A percentile compares a stretch with the other conserved stretches of the same genome.
These are phyloP conservation scores for Solea solea DNA, from an alignment of 2,113 vertebrate genomes.

Conservation along the genomic window DNA sequence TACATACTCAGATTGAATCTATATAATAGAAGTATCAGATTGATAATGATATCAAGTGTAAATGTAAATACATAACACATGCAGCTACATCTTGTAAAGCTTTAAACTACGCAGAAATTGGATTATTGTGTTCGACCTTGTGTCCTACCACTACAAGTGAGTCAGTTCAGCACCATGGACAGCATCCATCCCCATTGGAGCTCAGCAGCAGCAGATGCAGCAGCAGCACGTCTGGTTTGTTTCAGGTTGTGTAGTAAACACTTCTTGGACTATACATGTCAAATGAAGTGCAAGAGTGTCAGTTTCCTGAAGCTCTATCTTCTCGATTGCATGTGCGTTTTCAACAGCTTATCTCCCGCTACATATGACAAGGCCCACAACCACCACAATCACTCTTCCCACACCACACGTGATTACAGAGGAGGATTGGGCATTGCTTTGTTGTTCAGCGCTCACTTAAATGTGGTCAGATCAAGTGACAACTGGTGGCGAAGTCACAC, in stretches of 20 bases:
- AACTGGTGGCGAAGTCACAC: too few species aligned
- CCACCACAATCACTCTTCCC: not conserved
- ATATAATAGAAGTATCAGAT: too few species aligned
- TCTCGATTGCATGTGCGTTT: not conserved
- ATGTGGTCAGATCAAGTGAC: too few species aligned
- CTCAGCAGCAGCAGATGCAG: not conserved
- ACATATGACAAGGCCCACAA: not conserved
- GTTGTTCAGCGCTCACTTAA: conserved; percentile 16
- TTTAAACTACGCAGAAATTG: not conserved
- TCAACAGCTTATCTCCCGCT: not conserved
- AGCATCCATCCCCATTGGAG: conserved; percentile 7
- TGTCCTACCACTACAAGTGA: not conserved
- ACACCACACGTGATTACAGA: conserved; percentile 1
- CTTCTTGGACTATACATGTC: not conserved
- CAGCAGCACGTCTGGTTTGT: not conserved
- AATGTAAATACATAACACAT: not conserved
- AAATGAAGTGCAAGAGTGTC: not conserved
- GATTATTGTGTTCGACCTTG: too few species aligned
- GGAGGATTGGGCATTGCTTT: not conserved
- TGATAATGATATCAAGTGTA: not conserved
- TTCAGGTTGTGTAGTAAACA: not conserved
- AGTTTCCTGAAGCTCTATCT: not conserved
- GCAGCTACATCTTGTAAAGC: not conserved
- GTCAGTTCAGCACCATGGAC: conserved; percentile 39
- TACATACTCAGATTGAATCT: not conserved